Evolutionary conservation across 2,113 vertebrate genomes (phyloP).

Genomic region (Candoia aspera): DNA sequence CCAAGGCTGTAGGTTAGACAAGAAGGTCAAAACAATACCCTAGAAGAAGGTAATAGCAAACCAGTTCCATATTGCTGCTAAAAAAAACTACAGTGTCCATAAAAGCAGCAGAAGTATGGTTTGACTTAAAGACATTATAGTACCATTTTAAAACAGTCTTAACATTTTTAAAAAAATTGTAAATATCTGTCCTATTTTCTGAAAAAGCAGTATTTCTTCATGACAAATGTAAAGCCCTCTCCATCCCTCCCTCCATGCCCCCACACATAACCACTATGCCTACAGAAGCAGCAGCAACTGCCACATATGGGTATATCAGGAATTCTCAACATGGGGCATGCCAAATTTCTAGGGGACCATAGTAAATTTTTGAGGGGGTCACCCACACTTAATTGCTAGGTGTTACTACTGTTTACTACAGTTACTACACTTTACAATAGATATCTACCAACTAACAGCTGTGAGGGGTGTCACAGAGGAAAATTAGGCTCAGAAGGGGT

Average conservation of each 20-base stretch:
- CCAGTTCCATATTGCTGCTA: too few relatives aligned
- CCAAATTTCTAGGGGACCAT: too few relatives aligned
- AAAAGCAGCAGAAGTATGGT: too few relatives aligned
- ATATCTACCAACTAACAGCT: background rate
- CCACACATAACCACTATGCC: background rate
- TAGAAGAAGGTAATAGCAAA: too few relatives aligned
- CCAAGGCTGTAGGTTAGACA: too few relatives aligned
- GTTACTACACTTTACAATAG: background rate
- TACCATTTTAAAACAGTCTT: background rate
- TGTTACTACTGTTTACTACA: background rate
- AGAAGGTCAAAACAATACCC: too few relatives aligned
- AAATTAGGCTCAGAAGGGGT: background rate
- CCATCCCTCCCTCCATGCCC: background rate
- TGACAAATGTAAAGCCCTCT: background rate
- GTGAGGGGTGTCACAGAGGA: background rate
- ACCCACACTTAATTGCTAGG: too few relatives aligned
- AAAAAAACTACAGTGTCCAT: too few relatives aligned
- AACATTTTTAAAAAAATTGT: background rate
- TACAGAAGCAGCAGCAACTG: background rate
- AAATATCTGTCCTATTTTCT: background rate
- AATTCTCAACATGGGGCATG: background rate
- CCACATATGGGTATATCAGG: background rate
- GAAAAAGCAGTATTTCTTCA: background rate
- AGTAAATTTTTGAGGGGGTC: too few relatives aligned
- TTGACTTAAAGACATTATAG: background rate